Conservation (phyloP, 2,797 vertebrate genomes). For the Hyperoplus immaculatus region DNA sequence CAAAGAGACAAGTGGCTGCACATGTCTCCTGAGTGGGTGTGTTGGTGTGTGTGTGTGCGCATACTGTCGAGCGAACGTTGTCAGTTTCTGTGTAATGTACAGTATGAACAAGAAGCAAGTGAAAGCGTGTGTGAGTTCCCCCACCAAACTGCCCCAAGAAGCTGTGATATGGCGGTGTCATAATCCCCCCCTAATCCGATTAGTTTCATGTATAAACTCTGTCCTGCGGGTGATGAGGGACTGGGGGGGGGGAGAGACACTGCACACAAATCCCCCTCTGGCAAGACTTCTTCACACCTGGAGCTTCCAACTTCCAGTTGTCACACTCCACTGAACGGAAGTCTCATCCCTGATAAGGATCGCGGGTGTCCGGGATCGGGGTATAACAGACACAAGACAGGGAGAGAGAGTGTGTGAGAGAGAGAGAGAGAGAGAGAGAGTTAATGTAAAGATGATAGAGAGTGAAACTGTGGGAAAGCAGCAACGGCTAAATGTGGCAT, state of each 20-base stretch:
- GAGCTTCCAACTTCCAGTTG: conserved; percentile 67
- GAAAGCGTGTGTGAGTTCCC: conserved; percentile 21
- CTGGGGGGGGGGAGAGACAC: conserved; percentile 22
- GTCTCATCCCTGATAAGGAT: conserved; percentile 77
- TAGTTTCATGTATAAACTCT: conserved; percentile 73
- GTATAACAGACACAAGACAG: conserved; percentile 29
- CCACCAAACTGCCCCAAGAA: conserved; percentile 25
- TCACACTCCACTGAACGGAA: conserved; percentile 78
- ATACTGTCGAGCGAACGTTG: too few relatives aligned
- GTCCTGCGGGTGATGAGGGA: conserved; percentile 71
- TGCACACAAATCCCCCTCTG: conserved; percentile 30
- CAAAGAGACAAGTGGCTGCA: conserved; percentile 44
- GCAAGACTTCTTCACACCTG: conserved; percentile 68
- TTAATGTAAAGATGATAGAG: conserved; percentile 52
- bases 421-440: conserved; percentile 27
- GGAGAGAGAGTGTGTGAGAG: not conserved
- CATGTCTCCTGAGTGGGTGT: conserved; percentile 32
- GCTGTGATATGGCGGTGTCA: conserved; percentile 60
- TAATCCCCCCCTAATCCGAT: conserved; percentile 77
- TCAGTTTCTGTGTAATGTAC: not conserved
- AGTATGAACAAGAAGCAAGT: not conserved
- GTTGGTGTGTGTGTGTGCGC: conserved; percentile 4
- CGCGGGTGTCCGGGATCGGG: conserved; percentile 46
- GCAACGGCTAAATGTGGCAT: conserved; percentile 17
- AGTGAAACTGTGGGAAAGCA: conserved; percentile 55